A percentile compares a stretch with the other conserved stretches of the same genome.
These are phyloP conservation scores for Zygogramma bicolorata DNA, from an alignment of 2,888 invertebrate species.

Conservation along the genomic window DNA sequence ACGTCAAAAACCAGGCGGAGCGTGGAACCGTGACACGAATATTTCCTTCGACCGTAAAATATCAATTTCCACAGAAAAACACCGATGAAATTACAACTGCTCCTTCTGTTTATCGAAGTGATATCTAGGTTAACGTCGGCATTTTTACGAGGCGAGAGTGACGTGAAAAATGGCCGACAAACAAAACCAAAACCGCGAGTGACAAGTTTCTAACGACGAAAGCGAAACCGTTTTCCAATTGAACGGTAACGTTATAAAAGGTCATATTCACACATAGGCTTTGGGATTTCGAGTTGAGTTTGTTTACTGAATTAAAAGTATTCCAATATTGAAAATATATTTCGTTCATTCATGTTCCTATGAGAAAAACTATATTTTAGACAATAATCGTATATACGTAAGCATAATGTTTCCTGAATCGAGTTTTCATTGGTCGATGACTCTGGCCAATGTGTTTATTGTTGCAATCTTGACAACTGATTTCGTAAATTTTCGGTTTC, in stretches of 20 bases:
- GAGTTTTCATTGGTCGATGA: no score
- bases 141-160: conserved; percentile 8
- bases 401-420: no score
- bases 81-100: conserved; percentile 17
- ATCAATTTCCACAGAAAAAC: conserved; percentile 9
- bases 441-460: no score
- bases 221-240: conserved; percentile 14
- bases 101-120: neutral
- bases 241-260: neutral
- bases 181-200: conserved; percentile 11
- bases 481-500: no score
- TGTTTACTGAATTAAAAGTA: no score
- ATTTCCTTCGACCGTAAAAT: conserved; percentile 3
- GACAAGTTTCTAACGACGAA: conserved; percentile 17
- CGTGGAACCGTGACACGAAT: neutral
- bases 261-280: neutral
- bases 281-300: neutral
- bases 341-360: no score
- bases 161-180: neutral
- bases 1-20: neutral
- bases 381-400: no score
- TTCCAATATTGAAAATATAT: no score
- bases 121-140: conserved; percentile 10
- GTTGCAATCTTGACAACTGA: no score
- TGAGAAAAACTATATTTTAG: no score